A percentile compares a stretch with the other conserved stretches of the same genome.
Evolutionary conservation across 2,888 invertebrate species (phyloP).

Genomic region (Hecatera dysodea): DNA sequence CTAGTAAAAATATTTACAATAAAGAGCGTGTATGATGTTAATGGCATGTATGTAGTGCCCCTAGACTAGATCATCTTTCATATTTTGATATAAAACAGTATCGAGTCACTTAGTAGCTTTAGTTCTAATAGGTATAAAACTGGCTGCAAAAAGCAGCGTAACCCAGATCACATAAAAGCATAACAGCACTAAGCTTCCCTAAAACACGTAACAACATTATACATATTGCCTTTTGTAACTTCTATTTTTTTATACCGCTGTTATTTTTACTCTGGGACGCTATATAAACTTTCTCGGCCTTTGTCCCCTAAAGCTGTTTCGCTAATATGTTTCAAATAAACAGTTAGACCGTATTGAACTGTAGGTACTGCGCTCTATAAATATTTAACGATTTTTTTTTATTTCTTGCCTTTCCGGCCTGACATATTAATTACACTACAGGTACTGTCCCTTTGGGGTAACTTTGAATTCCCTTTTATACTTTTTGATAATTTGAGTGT

Average conservation of each 20-base stretch:
- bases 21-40: too few relatives aligned
- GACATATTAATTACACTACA: too few relatives aligned
- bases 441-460: background rate
- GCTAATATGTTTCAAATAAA: conserved; percentile 1
- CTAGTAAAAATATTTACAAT: too few relatives aligned
- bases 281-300: conserved; percentile 8
- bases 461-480: background rate
- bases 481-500: background rate
- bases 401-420: too few relatives aligned
- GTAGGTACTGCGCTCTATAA: background rate
- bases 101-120: too few relatives aligned
- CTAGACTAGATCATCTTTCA: too few relatives aligned
- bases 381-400: background rate
- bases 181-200: background rate
- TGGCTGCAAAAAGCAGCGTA: background rate
- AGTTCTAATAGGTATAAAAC: background rate
- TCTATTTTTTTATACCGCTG: conserved; percentile 7
- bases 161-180: background rate
- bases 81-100: too few relatives aligned
- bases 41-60: too few relatives aligned
- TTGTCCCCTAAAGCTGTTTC: conserved; percentile 3
- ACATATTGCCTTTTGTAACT: background rate
- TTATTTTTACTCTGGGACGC: conserved; percentile 10
- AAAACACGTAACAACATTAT: background rate
- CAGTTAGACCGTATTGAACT: background rate